Evolutionary conservation across 2,113 vertebrate species (phyloP), one percentile per base, ranked within the genome.

Genomic region (Canis aureus): DNA sequence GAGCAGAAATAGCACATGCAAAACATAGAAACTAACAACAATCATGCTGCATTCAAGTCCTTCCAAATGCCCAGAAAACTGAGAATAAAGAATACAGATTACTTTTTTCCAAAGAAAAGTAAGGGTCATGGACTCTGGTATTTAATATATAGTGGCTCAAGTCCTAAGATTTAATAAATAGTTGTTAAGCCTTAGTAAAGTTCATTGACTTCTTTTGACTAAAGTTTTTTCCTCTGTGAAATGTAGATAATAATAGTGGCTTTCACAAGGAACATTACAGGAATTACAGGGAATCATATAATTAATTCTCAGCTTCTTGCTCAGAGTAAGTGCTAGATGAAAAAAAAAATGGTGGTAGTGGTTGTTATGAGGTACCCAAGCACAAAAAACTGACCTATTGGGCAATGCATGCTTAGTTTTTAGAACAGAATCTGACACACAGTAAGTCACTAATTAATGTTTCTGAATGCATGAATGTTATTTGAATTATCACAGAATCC

Each of bases 161-260:
- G 35, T 57, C 16, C 35, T 59, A 51, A 76, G 29, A 64, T 4
- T 17, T 64, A 81, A 43, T 81, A 49, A 17, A 29, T 29, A 88
- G 32, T 66, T 55, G 11, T 74, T 89, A 66, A 51, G 9, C 16
- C 20, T 88, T 66, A 62, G 53, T 79, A 12, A 84, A 78, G 16
- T 88, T 82, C 87, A 81, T 81, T 81, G 91, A 92, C 20, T 71
- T 88, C 55, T 55, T n/a, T 73, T 13, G 86, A 85, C 22, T 78
- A 51, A 93, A 53, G 8, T 78, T 35, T 53, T 35, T 79, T 76
- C 49, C 51, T 85, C 16, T 60, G 35, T 67, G 59, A 64, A 78
- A 85, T 71, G 25, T 25, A 32, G 57, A 32, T 62, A 73, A 71
- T 89, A 82, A 53, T 38, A 25, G 43, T 66, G 49, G 12, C 60